These are phyloP conservation scores for Drosophila equinoxialis DNA, from an alignment of 1,140 invertebrate species.

Conservation along the genomic window DNA sequence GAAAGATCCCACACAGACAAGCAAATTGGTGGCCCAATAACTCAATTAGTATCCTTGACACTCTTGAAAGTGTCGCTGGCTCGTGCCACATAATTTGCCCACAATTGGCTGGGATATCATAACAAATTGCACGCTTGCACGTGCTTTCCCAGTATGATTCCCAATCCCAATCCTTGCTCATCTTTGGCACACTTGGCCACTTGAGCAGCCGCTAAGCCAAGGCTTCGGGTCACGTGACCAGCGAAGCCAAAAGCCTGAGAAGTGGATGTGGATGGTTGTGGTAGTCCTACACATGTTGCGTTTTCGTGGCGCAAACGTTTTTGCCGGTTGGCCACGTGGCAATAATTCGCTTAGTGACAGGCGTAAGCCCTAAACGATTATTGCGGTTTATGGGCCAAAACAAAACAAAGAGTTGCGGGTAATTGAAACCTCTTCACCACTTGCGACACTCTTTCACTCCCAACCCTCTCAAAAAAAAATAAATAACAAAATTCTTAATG, in stretches of 20 bases:
- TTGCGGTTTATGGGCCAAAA: constrained; percentile 56
- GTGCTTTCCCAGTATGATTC: constrained; percentile 32
- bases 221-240: constrained; percentile 47
- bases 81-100: constrained; percentile 52
- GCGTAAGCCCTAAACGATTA: constrained; percentile 69
- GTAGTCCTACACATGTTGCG: constrained; percentile 64
- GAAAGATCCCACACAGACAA: constrained; percentile 6
- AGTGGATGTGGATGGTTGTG: constrained; percentile 12
- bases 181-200: constrained; percentile 49
- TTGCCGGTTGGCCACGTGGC: constrained; percentile 58
- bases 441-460: neutral
- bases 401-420: constrained; percentile 62
- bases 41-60: constrained; percentile 55
- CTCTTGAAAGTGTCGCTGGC: constrained; percentile 25
- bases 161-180: constrained; percentile 23
- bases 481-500: too few species aligned
- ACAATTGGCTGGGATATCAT: constrained; percentile 58
- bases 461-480: neutral
- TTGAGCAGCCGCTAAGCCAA: constrained; percentile 53
- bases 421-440: constrained; percentile 41
- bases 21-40: constrained; percentile 16
- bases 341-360: constrained; percentile 72
- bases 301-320: constrained; percentile 27
- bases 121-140: constrained; percentile 58
- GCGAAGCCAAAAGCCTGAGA: constrained; percentile 27